phyloP scores from a whole-genome alignment of 2,797 vertebrate genomes.

The Cyclopterus lumpus region DNA sequence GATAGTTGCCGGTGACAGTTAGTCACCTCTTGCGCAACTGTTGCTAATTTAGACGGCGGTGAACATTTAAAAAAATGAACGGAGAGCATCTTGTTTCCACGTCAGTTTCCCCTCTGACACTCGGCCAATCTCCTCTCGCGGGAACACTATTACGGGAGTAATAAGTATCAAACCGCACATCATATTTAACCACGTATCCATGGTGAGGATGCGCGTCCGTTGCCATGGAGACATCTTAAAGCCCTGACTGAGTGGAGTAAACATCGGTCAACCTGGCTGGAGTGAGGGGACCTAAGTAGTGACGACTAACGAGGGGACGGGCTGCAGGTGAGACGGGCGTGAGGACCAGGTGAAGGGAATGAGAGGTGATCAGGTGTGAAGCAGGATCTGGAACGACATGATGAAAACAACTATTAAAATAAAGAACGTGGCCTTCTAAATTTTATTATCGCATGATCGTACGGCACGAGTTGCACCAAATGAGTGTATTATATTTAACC shows the following conservation, averaged over 20 bases:
- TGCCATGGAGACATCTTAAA: slow-evolving; percentile 55
- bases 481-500: neutral
- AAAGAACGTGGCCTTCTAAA: too few species aligned
- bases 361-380: too few species aligned
- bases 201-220: slow-evolving; percentile 28
- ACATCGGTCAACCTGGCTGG: too few species aligned
- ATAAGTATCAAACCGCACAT: neutral
- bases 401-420: too few species aligned
- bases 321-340: too few species aligned
- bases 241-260: neutral
- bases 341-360: too few species aligned
- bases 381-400: too few species aligned
- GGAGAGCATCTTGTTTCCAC: neutral
- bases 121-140: neutral
- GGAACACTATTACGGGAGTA: neutral
- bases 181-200: neutral
- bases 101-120: neutral
- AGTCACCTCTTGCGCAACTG: neutral
- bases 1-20: neutral
- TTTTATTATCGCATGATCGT: neutral
- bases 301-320: too few species aligned
- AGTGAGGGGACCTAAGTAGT: too few species aligned
- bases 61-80: too few species aligned
- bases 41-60: neutral
- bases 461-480: neutral